phyloP scores from a whole-genome alignment of 2,888 invertebrate species.

The Augochlorella aurata region DNA sequence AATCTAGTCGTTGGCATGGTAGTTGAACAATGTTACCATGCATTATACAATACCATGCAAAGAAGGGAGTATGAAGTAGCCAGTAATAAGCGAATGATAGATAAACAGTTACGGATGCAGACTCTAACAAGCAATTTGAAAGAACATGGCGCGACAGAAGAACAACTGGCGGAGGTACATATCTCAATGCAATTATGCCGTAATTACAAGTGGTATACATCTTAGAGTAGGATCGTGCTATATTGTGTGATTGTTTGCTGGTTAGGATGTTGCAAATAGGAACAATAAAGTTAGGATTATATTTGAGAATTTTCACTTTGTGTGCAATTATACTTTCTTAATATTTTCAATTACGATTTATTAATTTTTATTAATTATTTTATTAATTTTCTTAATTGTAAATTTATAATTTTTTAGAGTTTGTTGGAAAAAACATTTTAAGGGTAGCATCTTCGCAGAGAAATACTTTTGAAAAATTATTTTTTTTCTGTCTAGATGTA shows the following conservation, averaged over 20 bases:
- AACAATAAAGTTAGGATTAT: not conserved
- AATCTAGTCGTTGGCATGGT: constrained; percentile 87
- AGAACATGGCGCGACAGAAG: constrained; percentile 89
- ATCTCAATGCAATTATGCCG: constrained; percentile 10
- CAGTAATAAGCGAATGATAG: constrained; percentile 90
- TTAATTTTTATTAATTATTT: too few relatives aligned
- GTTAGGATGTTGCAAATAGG: not conserved
- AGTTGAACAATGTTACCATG: constrained; percentile 88
- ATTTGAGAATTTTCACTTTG: not conserved
- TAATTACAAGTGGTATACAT: not conserved
- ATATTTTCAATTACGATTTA: too few relatives aligned
- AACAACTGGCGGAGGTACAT: constrained; percentile 90
- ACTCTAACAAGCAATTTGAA: constrained; percentile 91
- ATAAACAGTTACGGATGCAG: constrained; percentile 93
- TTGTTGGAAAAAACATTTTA: too few relatives aligned
- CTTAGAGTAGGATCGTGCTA: not conserved
- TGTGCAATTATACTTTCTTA: not conserved
- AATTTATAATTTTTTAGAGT: too few relatives aligned
- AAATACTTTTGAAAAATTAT: not conserved
- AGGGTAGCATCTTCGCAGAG: too few relatives aligned
- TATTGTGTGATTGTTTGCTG: not conserved
- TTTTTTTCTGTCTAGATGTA: not conserved
- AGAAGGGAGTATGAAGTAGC: constrained; percentile 86
- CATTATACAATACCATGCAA: constrained; percentile 87
- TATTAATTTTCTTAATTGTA: too few relatives aligned